Base-by-base conservation (phyloP, 1,140 invertebrate species). In the Drosophila obscura region DNA sequence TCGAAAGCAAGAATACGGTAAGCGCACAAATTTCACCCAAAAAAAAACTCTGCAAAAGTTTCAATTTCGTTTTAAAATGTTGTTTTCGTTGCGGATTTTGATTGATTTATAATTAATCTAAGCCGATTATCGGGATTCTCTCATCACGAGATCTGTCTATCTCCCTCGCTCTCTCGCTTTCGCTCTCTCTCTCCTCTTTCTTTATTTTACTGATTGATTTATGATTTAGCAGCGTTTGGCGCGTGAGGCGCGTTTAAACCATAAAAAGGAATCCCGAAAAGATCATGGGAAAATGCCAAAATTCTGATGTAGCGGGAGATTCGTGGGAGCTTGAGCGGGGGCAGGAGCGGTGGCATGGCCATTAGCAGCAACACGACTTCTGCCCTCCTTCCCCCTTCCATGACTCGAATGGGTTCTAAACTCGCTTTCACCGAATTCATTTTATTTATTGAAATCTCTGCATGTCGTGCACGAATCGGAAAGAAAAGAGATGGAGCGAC, bases 391-490 rank as follows among this genome's bases (percentile, higher is more conserved):
- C 28, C 24, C 8, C 28, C 19, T 35, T 8, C 35, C 31, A 44
- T 46, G 26, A 16, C 48, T 46, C 22, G 7, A 24, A 56, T 16
- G 52, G 48, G 69, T 87, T 80, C 80, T 39, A 39, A 39, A 39
- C 35, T 87, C 82, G 82, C 82, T 87, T 87, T 87, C 82, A 87
- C 82, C 82, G 75, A 88, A 85, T 69, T 79, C 74, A 82, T 82
- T 88, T 82, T 88, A 87, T 82, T 88, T 84, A 85, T 85, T 88
- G 79, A 88, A 87, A 82, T 87, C 78, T 88, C 62, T 72, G 75
- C 83, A 87, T 88, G 83, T 88, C 82, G 75, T 52, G 78, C 82
- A 87, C 82, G 82, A 88, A 74, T 61, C 56, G 44, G 63, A 63
- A 49, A 69, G 41, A 19, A 52, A 64, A 43, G n/a, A 39, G 61